Evolutionary conservation across 2,797 vertebrate genomes (phyloP).

Genomic region (Echeneis naucrates): DNA sequence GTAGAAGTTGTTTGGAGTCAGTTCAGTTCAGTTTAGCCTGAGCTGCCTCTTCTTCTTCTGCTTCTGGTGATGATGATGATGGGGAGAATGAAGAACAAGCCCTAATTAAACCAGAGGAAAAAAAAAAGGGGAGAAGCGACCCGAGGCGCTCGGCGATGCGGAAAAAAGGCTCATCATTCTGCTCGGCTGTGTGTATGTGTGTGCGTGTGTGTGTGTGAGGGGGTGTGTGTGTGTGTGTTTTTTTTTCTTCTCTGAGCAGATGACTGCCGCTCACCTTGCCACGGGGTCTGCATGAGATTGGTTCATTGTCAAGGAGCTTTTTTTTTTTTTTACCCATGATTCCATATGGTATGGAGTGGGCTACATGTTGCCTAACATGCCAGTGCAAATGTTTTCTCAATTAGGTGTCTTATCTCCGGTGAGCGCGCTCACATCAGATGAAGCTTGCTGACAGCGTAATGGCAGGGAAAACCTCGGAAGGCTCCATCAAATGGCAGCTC

Average conservation of each 20-base stretch:
- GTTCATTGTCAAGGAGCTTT: conserved; percentile 95
- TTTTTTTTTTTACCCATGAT: conserved; percentile 98
- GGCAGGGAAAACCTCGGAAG: conserved; percentile 98
- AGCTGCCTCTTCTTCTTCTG: conserved; percentile 15
- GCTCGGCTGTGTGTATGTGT: conserved; percentile 82
- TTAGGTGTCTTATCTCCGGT: conserved; percentile 98
- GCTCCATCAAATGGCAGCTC: conserved; percentile 99
- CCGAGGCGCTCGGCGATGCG: conserved; percentile 91
- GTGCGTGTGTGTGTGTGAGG: conserved; percentile 61
- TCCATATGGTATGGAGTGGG: conserved; percentile 97
- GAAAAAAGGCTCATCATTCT: conserved; percentile 83
- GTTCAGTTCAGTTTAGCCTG: conserved; percentile 45
- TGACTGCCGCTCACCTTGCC: conserved; percentile 99
- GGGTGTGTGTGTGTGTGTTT: conserved; percentile 45
- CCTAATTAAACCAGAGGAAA: conserved; percentile 76
- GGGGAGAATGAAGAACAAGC: conserved; percentile 55
- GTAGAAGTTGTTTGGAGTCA: conserved; percentile 71
- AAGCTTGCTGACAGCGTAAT: conserved; percentile 98
- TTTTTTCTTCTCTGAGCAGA: conserved; percentile 87
- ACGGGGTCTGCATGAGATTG: conserved; percentile 98
- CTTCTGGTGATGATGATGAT: conserved; percentile 54
- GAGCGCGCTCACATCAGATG: conserved; percentile 97
- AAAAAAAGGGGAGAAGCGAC: conserved; percentile 81
- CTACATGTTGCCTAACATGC: conserved; percentile 99
- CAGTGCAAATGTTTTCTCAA: conserved; percentile 98